Evolutionary conservation across 2,888 invertebrate species (phyloP), one percentile per base, ranked within the genome.

Genomic region (Acrocyrtus sp.): DNA sequence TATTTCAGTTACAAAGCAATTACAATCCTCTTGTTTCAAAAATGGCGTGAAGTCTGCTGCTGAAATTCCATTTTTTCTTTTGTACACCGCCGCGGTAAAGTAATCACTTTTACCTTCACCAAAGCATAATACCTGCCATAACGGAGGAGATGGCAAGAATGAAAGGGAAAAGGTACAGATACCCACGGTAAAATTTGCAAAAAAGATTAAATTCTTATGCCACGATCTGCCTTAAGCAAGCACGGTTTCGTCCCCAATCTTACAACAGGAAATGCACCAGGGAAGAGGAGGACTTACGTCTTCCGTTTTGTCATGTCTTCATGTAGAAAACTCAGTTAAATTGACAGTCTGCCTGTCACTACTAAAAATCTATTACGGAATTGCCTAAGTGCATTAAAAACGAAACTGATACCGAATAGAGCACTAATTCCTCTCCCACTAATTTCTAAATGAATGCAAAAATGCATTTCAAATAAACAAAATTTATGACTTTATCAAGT

Each of bases 191-290:
- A 41, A 57, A 57, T 19, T 54, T 34, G 21, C 21, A 27, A 58
- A 45, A 17, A 43, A 57, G 24, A 57, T 41, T n/a, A 41, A 39
- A 45, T 12, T n/a, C 21, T 45, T 22, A 57, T 29, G 29, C 58
- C 66, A 66, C 61, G 73, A 67, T 34, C 53, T 61, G 66, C 67
- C 73, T 67, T 67, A 17, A 67, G 67, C 67, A 57, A 74, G 58
- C 74, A 74, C 74, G 74, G 39, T n/a, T 26, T 17, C 57, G 74
- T 57, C 68, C 68, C 39, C 50, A 61, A 74, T 67, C 48, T 45
- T 34, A 4, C 58, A 57, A 51, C 63, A 65, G 63, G 63, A 72
- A 72, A 65, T 58, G 56, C 47, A 62, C 19, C 1, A 47, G 43
- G n/a, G 54, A 48, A n/a, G n/a, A n/a, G n/a, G n/a, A n/a, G n/a